Evolutionary conservation across 2,888 invertebrate species (phyloP), one percentile per base, ranked within the genome.

Genomic region (Notocelia uddmanniana): DNA sequence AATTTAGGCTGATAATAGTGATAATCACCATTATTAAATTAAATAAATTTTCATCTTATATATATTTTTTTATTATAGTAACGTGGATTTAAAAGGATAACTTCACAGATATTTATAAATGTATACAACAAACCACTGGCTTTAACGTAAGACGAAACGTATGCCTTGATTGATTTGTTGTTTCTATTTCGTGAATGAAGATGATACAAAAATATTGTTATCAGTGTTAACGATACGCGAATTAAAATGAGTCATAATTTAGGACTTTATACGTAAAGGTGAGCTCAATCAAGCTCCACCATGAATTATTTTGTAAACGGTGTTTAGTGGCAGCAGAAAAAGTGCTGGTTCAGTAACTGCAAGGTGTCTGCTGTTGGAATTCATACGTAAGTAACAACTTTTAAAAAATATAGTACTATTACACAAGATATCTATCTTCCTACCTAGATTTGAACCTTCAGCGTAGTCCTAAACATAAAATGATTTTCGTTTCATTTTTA

Each of bases 121-220:
- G 3, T 18, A 21, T 48, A 45, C n/a, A n/a, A 15, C 6, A 13
- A 15, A 48, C 18, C 23, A 48, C 18, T 13, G 3, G 18, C 34
- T 13, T 31, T 2, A 58, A 19, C 60, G 66, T 48, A 21, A 23
- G 26, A 1, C 26, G 55, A 48, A 68, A 72, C 62, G 72, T 34
- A 34, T 18, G 10, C 11, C 55, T 37, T 68, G 68, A 72, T 71
- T 67, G 66, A 66, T 66, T 67, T 60, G 64, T 54, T 66, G 70
- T 70, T 54, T 41, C 54, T 58, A 52, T 59, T 68, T 69, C 64
- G 69, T 34, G 69, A 58, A 69, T 64, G 58, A 50, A 54, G 18
- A 48, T 18, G 62, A 37, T 62, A 67, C 52, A 62, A 68, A 66
- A 72, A 72, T 55, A 67, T 19, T 50, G 34, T 54, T 41, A 62